These are phyloP conservation scores for Mellilla xanthometata DNA, from an alignment of 2,888 invertebrate species.

Conservation along the genomic window DNA sequence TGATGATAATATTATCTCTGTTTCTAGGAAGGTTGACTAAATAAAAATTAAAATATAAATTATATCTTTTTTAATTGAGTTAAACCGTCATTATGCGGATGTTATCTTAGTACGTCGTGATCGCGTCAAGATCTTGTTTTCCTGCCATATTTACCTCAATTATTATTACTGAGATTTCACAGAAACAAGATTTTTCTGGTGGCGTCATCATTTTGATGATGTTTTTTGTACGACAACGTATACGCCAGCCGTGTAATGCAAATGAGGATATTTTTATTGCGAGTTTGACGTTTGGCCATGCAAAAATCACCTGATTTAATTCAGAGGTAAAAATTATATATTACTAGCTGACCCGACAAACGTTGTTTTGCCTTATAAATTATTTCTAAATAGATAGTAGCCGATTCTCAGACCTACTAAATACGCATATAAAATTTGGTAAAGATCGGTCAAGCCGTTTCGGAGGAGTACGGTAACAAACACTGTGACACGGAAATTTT, in stretches of 20 bases:
- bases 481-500: too few relatives aligned
- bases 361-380: too few relatives aligned
- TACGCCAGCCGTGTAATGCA: not conserved
- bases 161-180: conserved; percentile 13
- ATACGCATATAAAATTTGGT: too few relatives aligned
- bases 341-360: too few relatives aligned
- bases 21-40: too few relatives aligned
- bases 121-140: conserved; percentile 24
- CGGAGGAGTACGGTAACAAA: too few relatives aligned
- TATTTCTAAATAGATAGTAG: too few relatives aligned
- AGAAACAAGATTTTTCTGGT: conserved; percentile 10
- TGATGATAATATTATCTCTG: too few relatives aligned
- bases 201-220: conserved; percentile 17
- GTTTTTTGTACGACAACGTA: not conserved
- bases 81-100: conserved; percentile 7
- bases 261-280: not conserved
- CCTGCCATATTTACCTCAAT: conserved; percentile 8
- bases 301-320: too few relatives aligned
- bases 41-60: conserved; percentile 4
- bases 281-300: not conserved
- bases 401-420: too few relatives aligned
- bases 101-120: conserved; percentile 15
- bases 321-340: too few relatives aligned
- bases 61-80: conserved; percentile 13
- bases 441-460: too few relatives aligned